phyloP scores from a whole-genome alignment of 2,113 vertebrate genomes.

The Cyanocitta stelleri region DNA sequence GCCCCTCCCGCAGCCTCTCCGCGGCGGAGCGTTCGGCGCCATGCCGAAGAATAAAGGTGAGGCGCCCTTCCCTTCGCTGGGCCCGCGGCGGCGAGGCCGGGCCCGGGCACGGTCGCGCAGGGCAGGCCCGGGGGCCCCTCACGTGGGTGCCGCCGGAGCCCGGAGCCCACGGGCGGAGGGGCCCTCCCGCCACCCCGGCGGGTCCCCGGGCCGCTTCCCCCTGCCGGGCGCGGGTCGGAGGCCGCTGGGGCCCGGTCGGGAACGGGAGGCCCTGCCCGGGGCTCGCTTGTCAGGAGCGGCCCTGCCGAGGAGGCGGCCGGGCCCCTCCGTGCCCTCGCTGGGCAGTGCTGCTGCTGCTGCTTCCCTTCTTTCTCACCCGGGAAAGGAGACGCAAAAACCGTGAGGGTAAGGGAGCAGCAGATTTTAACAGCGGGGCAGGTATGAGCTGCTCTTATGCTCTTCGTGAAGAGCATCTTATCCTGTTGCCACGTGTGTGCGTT shows the following conservation, averaged over 20 bases:
- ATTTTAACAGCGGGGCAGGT: no score
- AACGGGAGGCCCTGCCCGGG: not conserved
- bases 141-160: not conserved
- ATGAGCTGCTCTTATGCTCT: not conserved
- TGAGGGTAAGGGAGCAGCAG: not conserved
- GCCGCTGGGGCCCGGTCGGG: not conserved
- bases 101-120: not conserved
- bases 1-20: not conserved
- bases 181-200: not conserved
- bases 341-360: not conserved
- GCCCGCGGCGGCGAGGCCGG: not conserved
- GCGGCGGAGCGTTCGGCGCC: not conserved
- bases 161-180: not conserved
- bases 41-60: not conserved
- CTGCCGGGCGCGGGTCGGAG: not conserved
- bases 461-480: not conserved
- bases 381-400: no score
- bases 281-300: not conserved
- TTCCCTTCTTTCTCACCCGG: fast-evolving
- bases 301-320: not conserved
- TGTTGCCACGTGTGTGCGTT: not conserved
- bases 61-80: not conserved
- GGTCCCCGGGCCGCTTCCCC: not conserved
- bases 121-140: not conserved
- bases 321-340: not conserved